Evolutionary conservation across 2,797 vertebrate species (phyloP), one percentile per base, ranked within the genome.

Genomic region (Liparis tanakae): DNA sequence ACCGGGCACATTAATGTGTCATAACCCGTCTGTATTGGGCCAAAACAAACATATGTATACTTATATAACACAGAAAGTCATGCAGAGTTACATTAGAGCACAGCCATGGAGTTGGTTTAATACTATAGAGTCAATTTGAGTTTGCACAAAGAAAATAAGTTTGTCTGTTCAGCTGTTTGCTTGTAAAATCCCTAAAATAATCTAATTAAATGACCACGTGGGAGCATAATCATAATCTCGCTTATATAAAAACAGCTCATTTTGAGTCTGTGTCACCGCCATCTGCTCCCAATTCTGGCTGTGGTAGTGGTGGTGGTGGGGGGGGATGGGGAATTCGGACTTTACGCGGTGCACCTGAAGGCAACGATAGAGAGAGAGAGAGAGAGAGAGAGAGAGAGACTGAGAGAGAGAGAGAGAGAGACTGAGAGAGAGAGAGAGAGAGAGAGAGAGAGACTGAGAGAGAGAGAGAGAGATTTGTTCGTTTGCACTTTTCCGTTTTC

Each of bases 401-500:
- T 2, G 25, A 30, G 25, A 30, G 25, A 30, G 3, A 30, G 25
- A 30, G 25, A 3, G 72, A 51, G 46, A 68, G 61, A 60, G 63
- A 60, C 68, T 34, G 67, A 30, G 25, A 30, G 25, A 30, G 4
- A 30, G 25, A 30, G 72, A 51, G 46, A 68, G 61, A 60, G 63
- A 60, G 71, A 37, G 67, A 30, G 25, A 30, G 25, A 30, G 4
- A 30, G 25, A 30, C 2, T 0, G 25, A 30, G 25, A 30, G 25
- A 1, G 25, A 30, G 25, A 30, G 25, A 30, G 25, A 30, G 83
- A 67, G 80, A 62, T 65, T 71, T 70, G 76, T 74, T 85, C 88
- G 87, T 88, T 82, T 78, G 85, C 76, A 72, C 71, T 67, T 87
- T 85, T 71, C 85, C 72, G 83, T 84, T 87, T 76, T 84, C 80